Evolutionary conservation across 2,113 vertebrate species (phyloP).

Genomic region (Ptychochromis oligacanthus): DNA sequence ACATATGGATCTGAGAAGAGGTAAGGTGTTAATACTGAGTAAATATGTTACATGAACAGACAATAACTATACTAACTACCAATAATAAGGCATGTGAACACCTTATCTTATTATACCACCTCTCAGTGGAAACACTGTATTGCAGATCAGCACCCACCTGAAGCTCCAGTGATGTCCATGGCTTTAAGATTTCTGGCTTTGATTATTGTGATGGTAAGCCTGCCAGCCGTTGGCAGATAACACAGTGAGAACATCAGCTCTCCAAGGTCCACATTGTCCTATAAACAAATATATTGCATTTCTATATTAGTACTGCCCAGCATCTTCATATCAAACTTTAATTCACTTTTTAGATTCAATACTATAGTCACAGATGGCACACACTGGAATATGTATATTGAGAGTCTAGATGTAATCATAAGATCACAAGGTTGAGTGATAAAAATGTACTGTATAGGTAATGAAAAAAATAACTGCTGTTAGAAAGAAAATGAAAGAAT

Average conservation of each 20-base stretch:
- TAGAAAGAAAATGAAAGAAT: background rate
- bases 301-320: background rate
- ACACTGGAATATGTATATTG: background rate
- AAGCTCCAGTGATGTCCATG: conserved; percentile 99
- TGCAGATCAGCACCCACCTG: conserved; percentile 69
- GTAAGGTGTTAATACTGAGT: background rate
- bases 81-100: background rate
- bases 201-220: conserved; percentile 97
- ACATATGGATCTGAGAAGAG: conserved; percentile 91
- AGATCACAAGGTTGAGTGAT: background rate
- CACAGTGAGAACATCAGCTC: conserved; percentile 99
- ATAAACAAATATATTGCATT: conserved; percentile 22
- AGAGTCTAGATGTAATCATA: background rate
- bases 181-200: conserved; percentile 99
- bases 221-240: conserved; percentile 96
- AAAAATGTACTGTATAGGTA: background rate
- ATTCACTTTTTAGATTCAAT: background rate
- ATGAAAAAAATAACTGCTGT: background rate
- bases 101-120: background rate
- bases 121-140: background rate
- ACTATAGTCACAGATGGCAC: background rate
- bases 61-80: background rate
- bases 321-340: background rate
- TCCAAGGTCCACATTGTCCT: conserved; percentile 98
- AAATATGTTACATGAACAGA: background rate